phyloP scores from a whole-genome alignment of 2,888 invertebrate species.

The Pediacus dermestoides region DNA sequence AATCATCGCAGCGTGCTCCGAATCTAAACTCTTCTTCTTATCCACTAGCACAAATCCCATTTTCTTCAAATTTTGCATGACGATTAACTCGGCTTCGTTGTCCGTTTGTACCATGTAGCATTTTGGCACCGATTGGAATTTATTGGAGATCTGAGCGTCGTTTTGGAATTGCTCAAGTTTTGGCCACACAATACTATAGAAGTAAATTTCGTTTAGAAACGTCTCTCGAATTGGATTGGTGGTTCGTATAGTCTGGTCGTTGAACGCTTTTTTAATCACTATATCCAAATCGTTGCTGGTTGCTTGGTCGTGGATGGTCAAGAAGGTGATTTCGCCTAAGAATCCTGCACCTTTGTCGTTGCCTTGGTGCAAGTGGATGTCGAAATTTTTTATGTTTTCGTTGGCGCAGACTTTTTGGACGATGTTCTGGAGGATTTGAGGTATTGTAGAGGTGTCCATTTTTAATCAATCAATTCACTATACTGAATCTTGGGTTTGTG shows the following conservation, averaged over 20 bases:
- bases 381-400: background rate
- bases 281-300: background rate
- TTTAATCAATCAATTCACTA: too few relatives aligned
- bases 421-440: too few relatives aligned
- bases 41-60: conserved; percentile 7
- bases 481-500: too few relatives aligned
- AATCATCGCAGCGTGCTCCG: conserved; percentile 9
- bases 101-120: background rate
- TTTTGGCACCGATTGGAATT: background rate
- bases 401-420: background rate
- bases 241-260: background rate
- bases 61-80: conserved; percentile 11
- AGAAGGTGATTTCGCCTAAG: conserved; percentile 22
- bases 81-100: conserved; percentile 9
- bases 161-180: background rate
- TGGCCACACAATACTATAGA: background rate
- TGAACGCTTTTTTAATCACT: background rate
- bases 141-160: background rate
- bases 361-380: conserved; percentile 11
- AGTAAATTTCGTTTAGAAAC: background rate
- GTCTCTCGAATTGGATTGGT: background rate
- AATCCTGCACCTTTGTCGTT: conserved; percentile 24
- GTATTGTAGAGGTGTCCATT: too few relatives aligned
- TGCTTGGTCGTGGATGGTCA: conserved; percentile 6
- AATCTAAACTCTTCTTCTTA: conserved; percentile 3